Percentiles rank a stretch among this genome's conserved stretches.
These are phyloP conservation scores for Crossocerus cetratus DNA, from an alignment of 2,888 invertebrate species.

Conservation along the genomic window DNA sequence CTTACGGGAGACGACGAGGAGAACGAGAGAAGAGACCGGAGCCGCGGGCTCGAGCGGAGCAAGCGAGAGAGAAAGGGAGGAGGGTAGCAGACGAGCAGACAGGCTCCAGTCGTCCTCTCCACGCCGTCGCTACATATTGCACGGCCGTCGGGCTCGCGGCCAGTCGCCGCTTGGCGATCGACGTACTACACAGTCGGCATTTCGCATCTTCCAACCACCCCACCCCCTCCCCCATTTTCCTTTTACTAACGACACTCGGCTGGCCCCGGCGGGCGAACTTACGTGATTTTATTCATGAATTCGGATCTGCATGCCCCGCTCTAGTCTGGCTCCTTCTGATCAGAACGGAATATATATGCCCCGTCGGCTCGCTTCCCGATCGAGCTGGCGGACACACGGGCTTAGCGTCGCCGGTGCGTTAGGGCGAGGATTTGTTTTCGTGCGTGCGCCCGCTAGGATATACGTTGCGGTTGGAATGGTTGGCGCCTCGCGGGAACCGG, in stretches of 20 bases:
- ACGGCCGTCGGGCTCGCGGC: slow-evolving; percentile 45
- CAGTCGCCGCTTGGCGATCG: slow-evolving; percentile 58
- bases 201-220: slow-evolving; percentile 27
- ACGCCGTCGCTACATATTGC: slow-evolving; percentile 50
- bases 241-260: too few species aligned
- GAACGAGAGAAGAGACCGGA: slow-evolving; percentile 8
- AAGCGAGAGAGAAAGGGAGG: not conserved
- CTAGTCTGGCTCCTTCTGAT: too few species aligned
- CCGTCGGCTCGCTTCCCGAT: too few species aligned
- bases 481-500: not conserved
- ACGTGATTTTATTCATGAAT: too few species aligned
- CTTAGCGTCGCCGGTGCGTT: too few species aligned
- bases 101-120: slow-evolving; percentile 57
- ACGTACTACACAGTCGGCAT: slow-evolving; percentile 39
- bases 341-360: too few species aligned
- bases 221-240: not conserved
- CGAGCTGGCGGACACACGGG: too few species aligned
- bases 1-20: slow-evolving; percentile 42
- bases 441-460: too few species aligned
- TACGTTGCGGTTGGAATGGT: too few species aligned
- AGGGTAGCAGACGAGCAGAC: slow-evolving; percentile 49
- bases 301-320: too few species aligned
- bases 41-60: slow-evolving; percentile 35
- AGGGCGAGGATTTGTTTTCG: too few species aligned
- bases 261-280: too few species aligned